Conservation (phyloP, 2,888 invertebrate species). For the Diachrysia chrysitis region DNA sequence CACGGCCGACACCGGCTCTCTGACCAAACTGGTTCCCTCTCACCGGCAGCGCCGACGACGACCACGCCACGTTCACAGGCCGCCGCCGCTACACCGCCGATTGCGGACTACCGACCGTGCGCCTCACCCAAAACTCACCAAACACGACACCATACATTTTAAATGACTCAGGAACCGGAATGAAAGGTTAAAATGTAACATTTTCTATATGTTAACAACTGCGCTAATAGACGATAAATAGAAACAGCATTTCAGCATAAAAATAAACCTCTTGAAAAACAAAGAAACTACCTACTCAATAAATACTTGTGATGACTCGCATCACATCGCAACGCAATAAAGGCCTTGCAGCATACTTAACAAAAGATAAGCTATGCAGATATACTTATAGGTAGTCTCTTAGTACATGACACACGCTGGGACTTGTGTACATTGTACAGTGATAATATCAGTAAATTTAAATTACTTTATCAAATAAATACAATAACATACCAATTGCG, state of each 20-base stretch:
- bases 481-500: constrained; percentile 33
- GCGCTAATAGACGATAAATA: not conserved
- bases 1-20: constrained; percentile 64
- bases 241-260: not conserved
- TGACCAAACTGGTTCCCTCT: constrained; percentile 85
- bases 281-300: constrained; percentile 10
- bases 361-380: constrained; percentile 18
- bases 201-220: not conserved
- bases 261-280: not conserved
- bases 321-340: constrained; percentile 2
- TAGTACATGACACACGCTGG: constrained; percentile 3
- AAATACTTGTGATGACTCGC: constrained; percentile 3
- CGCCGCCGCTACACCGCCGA: constrained; percentile 28
- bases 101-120: constrained; percentile 11
- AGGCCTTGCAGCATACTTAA: constrained; percentile 27
- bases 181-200: constrained; percentile 11
- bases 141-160: constrained; percentile 12
- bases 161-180: constrained; percentile 7
- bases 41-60: constrained; percentile 70
- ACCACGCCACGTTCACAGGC: constrained; percentile 64
- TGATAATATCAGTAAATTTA: constrained; percentile 27
- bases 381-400: not conserved
- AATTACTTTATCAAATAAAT: constrained; percentile 33
- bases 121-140: constrained; percentile 45
- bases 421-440: constrained; percentile 10